A percentile compares a stretch with the other conserved stretches of the same genome.
Evolutionary conservation across 2,113 vertebrate genomes (phyloP).

Genomic region (Catharus bicknelli): DNA sequence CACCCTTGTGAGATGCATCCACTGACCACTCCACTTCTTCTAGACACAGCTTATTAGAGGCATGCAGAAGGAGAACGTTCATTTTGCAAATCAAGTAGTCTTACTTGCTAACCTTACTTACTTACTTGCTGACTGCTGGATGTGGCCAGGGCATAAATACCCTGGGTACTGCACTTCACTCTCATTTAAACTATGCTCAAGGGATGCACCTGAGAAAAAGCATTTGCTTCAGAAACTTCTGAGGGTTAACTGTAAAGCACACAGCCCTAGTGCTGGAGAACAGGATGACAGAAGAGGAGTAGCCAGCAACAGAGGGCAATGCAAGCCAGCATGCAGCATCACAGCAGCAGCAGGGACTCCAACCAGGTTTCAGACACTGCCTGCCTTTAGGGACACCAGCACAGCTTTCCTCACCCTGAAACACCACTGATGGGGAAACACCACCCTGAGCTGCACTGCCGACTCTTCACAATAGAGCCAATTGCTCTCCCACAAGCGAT

Average conservation of each 20-base stretch:
- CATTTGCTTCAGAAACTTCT: not conserved
- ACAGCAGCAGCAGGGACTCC: not conserved
- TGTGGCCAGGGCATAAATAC: not conserved
- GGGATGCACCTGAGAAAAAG: not conserved
- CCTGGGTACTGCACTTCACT: not conserved
- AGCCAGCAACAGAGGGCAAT: not conserved
- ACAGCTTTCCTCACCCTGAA: not conserved
- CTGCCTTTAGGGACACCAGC: rapidly evolving
- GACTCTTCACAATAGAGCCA: rapidly evolving
- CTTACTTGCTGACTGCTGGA: not conserved
- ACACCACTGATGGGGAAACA: not conserved
- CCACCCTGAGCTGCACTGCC: not conserved
- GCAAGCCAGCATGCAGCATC: not conserved
- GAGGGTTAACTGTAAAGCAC: not conserved
- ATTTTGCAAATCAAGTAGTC: not conserved
- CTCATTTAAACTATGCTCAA: not conserved
- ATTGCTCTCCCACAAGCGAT: rapidly evolving
- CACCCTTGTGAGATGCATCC: not conserved
- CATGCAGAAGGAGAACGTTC: not conserved
- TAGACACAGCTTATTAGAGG: not conserved
- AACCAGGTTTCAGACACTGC: rapidly evolving
- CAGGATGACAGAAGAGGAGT: not conserved
- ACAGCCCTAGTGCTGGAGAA: not conserved
- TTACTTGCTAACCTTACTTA: not conserved
- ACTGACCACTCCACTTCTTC: not conserved